Evolutionary conservation across 2,113 vertebrate genomes (phyloP).

Genomic region (Psettodes erumei): DNA sequence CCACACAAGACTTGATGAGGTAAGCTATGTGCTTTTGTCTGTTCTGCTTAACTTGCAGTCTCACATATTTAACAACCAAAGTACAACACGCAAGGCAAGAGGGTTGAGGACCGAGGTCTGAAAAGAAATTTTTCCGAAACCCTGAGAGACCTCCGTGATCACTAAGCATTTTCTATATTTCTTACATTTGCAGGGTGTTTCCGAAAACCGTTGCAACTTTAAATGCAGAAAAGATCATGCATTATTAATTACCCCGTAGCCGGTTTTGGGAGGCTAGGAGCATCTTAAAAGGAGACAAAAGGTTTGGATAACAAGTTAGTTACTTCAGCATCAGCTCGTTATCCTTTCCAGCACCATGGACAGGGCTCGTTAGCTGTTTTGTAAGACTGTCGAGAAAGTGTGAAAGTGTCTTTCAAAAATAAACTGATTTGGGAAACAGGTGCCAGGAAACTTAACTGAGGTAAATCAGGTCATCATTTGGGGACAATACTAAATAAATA

Average conservation of each 20-base stretch:
- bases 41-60: background rate
- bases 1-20: background rate
- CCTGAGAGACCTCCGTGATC: background rate
- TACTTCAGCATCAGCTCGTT: constrained; percentile 1
- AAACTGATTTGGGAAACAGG: constrained; percentile 1
- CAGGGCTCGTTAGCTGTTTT: background rate
- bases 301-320: background rate
- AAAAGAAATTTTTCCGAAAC: background rate
- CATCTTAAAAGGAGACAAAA: background rate
- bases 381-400: background rate
- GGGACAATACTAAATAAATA: too few relatives aligned
- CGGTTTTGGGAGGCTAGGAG: background rate
- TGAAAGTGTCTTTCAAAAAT: constrained; percentile 7
- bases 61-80: background rate
- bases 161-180: background rate
- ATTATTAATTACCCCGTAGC: background rate
- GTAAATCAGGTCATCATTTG: background rate
- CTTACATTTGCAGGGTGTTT: background rate
- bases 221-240: background rate
- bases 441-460: background rate
- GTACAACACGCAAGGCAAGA: background rate
- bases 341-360: background rate
- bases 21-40: background rate
- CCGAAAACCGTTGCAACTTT: background rate
- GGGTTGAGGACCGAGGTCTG: background rate